Conservation (phyloP, 2,113 vertebrate genomes). For the Dicentrarchus labrax region DNA sequence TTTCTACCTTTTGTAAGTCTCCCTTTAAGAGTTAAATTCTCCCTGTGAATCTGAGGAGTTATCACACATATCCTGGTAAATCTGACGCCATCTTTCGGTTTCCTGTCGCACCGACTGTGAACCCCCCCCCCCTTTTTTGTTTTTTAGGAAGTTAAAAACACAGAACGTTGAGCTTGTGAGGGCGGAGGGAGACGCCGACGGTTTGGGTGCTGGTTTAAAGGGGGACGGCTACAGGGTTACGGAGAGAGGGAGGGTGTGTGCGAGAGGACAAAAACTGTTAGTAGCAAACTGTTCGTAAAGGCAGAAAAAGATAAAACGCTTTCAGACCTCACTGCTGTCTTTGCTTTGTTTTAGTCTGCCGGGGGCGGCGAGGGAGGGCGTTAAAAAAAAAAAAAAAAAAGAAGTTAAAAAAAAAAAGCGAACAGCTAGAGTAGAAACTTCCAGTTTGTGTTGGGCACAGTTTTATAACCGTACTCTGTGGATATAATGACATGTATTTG, state of each 20-base stretch:
- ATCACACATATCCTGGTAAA: conserved; percentile 20
- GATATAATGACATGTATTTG: conserved; percentile 84
- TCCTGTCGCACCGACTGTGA: conserved; percentile 62
- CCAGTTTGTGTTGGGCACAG: conserved; percentile 77
- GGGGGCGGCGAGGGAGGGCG: too few relatives aligned
- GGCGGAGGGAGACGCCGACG: conserved; percentile 1
- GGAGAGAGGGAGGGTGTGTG: not conserved
- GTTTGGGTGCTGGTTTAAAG: conserved; percentile 21
- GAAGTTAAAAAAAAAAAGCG: conserved; percentile 20
- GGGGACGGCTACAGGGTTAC: conserved; percentile 54
- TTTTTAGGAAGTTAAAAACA: conserved; percentile 6
- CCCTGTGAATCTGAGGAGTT: conserved; percentile 29
- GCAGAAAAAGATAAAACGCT: conserved; percentile 49
- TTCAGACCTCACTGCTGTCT: conserved; percentile 65
- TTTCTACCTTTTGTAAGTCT: conserved; percentile 74
- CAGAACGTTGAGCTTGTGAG: conserved; percentile 3
- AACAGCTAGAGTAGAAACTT: conserved; percentile 70
- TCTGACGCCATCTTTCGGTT: conserved; percentile 19
- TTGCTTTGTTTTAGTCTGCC: conserved; percentile 54
- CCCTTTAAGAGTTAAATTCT: conserved; percentile 62
- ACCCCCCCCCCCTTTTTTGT: conserved; percentile 16
- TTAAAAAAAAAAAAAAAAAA: too few relatives aligned
- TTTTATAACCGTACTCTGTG: conserved; percentile 83
- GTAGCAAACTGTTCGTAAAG: conserved; percentile 34
- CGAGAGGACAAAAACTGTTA: not conserved